Evolutionary conservation across 2,888 invertebrate species (phyloP), one percentile per base, ranked within the genome.

Genomic region (Xylota sylvarum): DNA sequence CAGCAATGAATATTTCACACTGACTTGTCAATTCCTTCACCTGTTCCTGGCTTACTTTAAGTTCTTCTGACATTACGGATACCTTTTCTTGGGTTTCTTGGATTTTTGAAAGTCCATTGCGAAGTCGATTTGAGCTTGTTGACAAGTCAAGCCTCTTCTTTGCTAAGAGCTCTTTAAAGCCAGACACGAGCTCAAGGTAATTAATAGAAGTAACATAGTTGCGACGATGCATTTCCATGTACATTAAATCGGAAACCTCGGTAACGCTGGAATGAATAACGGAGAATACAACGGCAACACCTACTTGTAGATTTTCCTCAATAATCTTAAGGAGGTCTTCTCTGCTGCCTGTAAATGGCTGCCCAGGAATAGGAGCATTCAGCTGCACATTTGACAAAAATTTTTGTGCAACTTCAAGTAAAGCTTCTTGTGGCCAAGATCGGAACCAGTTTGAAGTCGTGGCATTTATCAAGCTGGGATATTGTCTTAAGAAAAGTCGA

Each of bases 201-300:
- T 97, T 97, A 30, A 96, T 96, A 0, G 97, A 97, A 0, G 98
- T 98, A 55, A 98, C 97, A 91, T 98, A 97, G 92, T 96, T 97
- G 90, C 95, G 95, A 10, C 98, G 93, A 79, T 96, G 95, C 94
- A 97, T 95, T 93, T 97, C 97, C 7, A 92, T 90, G 88, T 95
- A 94, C 97, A 98, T 97, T 90, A 93, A 93, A 23, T 93, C 93
- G 0, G 96, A 97, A 91, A 94, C 95, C 86, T 94, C 94, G 0
- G 95, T 94, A n/a, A 97, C 97, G 0, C 96, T 96, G 46, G 95
- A 95, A 91, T 98, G 98, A 90, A 98, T 96, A 32, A 95, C 93
- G 0, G 97, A 95, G 94, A 97, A 97, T 65, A 95, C 96, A 82
- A 94, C 93, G 0, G 97, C 96, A 4, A 96, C 94, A 0, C 94